Evolutionary conservation across 2,888 invertebrate species (phyloP), one percentile per base, ranked within the genome.

Genomic region (Coleophora deauratella): DNA sequence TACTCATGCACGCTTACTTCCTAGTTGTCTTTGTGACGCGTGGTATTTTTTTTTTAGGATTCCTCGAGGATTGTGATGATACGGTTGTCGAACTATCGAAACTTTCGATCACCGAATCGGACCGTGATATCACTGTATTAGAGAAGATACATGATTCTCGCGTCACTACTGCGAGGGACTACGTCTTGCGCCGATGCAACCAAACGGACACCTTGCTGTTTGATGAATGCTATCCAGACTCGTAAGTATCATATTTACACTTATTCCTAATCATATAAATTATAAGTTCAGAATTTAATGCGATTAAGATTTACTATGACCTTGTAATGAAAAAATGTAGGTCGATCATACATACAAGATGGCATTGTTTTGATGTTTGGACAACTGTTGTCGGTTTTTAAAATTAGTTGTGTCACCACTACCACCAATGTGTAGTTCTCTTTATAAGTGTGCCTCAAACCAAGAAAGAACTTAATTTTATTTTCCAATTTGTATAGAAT

Each of bases 121-220:
- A 72, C 49, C 75, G 72, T 62, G 81, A 79, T 59, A 67, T 78
- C 62, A 78, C 82, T 59, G 66, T 81, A 43, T 49, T 84, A 77
- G 75, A 80, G 46, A 74, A 73, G 44, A 67, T 79, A 56, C 72
- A 80, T 77, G 82, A 79, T 50, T 61, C 75, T 43, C 79, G 81
- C 41, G 57, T 70, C 55, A 57, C 71, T 28, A 72, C 77, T 45
- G 81, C 86, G 36, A 69, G 74, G 49, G 86, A 85, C 57, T 82
- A 78, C 76, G 86, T 86, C 76, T 79, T 93, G 50, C 87, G 89
- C 60, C 88, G 89, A 73, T 94, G 93, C 72, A 82, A 81, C 50
- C 93, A 93, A 74, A 73, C 84, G 15, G 86, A 88, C 51, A 86
- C 89, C 34, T 59, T 90, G 50, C 71, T 75, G 44, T 93, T 93